Conservation (phyloP, 2,888 invertebrate genomes). For the Automeris io region DNA sequence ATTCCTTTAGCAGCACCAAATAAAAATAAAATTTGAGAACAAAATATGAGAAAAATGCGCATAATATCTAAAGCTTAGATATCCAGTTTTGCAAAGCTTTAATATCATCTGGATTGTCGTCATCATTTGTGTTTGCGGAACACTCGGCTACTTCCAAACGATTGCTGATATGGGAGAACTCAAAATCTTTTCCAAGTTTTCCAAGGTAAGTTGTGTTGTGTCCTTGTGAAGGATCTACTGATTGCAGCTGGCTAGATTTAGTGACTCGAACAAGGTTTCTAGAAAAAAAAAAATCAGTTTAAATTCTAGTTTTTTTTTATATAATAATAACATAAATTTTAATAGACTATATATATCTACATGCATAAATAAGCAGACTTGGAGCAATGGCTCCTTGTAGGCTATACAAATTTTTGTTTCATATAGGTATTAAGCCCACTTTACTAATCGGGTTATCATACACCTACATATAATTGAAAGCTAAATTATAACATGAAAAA, state of each 20-base stretch:
- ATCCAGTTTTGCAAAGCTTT: slow-evolving; percentile 85
- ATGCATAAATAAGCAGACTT: no score
- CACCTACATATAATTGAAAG: no score
- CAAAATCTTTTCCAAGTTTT: slow-evolving; percentile 87
- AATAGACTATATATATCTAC: no score
- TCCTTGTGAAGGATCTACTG: slow-evolving; percentile 80
- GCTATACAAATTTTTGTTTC: no score
- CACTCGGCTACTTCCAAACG: slow-evolving; percentile 84
- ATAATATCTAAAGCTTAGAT: slow-evolving; percentile 61
- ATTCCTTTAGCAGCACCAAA: background rate
- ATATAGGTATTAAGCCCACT: no score
- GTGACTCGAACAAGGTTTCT: slow-evolving; percentile 92
- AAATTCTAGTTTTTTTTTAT: background rate
- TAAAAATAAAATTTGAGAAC: background rate
- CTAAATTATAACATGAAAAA: no score
- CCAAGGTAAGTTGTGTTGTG: slow-evolving; percentile 83
- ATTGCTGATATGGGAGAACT: slow-evolving; percentile 84
- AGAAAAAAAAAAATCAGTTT: slow-evolving; percentile 26
- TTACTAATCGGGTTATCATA: no score
- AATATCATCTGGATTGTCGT: slow-evolving; percentile 79
- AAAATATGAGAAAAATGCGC: slow-evolving; percentile 10
- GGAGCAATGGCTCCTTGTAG: no score
- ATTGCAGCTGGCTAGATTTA: slow-evolving; percentile 87
- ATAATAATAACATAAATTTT: no score
- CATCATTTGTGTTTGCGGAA: slow-evolving; percentile 74